Percentiles rank a stretch among this genome's conserved stretches.
These are phyloP conservation scores for Caerostris extrusa DNA, from an alignment of 1,140 invertebrate genomes.

Conservation along the genomic window DNA sequence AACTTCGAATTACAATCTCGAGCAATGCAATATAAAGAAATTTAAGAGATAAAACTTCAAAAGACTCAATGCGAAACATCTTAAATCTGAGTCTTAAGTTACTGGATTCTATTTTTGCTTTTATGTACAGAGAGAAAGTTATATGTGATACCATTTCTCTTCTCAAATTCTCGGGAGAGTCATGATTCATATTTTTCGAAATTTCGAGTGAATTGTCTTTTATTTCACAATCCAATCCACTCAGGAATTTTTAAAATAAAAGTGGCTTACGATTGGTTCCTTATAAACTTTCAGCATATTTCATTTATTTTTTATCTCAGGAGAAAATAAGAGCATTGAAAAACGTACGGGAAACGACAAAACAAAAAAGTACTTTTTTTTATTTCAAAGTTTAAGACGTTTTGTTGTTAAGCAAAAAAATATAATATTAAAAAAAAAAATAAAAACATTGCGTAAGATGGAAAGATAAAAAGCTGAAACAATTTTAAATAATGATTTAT, in stretches of 20 bases:
- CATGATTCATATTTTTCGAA: slow-evolving; percentile 1
- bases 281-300: neutral
- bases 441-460: too few species aligned
- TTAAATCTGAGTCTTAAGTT: neutral
- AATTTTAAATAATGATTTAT: too few species aligned
- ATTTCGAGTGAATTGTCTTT: neutral
- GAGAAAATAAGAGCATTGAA: neutral
- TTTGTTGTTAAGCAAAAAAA: too few species aligned
- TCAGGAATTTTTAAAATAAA: neutral
- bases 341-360: neutral
- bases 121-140: neutral
- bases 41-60: neutral
- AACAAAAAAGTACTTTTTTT: too few species aligned
- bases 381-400: too few species aligned
- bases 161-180: neutral
- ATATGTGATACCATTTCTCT: neutral
- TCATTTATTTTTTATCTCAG: neutral
- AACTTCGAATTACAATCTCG: too few species aligned
- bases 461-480: too few species aligned
- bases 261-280: neutral
- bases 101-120: neutral
- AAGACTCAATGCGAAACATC: neutral
- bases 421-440: too few species aligned
- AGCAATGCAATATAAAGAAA: too few species aligned
- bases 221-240: neutral